Base-by-base conservation (phyloP, 1,140 invertebrate species). In the Hyles euphorbiae region DNA sequence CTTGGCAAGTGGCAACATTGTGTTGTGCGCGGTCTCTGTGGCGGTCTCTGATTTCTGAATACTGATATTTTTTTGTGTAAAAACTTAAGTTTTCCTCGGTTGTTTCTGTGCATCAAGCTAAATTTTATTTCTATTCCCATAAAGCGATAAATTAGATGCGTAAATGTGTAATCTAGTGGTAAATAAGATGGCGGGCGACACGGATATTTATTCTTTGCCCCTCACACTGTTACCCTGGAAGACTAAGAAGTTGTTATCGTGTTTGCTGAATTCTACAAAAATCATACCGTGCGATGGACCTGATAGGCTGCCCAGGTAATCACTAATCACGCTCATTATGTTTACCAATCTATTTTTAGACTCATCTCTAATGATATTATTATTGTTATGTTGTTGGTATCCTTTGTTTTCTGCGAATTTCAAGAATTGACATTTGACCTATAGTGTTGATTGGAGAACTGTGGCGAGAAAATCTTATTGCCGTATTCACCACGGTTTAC, bases 201-300 rank as follows among this genome's bases (percentile, higher is more conserved):
- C 64, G 60, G 63, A 68, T 55, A 60, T 74, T 61, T 57, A 67
- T 60, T 53, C 46, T 10, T 47, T 74, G 49, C 75, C 77, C 57
- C 63, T 87, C 62, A 72, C 75, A 43, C 62, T 63, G 50, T 73
- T 83, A 54, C 75, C 78, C 56, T 64, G 67, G 60, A 74, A 78
- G 76, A 79, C 76, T 65, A 71, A 70, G 53, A 71, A 68, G 59
- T 52, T 81, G 58, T 68, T 83, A 64, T 82, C 81, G 33, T 71
- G 66, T 56, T 69, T 78, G 34, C 56, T 87, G 51, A 79, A 87
- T 67, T 65, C 78, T 12, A 76, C 60, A 67, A 82, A 82, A 73
- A 65, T 85, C 47, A 56, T 87, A 36, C 72, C 72, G 34, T 72
- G 68, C 46, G 67, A 76, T 34, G 71, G 76, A 51, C 76, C 77